Evolutionary conservation across 2,888 invertebrate genomes (phyloP).

Genomic region (Acronicta aceris): DNA sequence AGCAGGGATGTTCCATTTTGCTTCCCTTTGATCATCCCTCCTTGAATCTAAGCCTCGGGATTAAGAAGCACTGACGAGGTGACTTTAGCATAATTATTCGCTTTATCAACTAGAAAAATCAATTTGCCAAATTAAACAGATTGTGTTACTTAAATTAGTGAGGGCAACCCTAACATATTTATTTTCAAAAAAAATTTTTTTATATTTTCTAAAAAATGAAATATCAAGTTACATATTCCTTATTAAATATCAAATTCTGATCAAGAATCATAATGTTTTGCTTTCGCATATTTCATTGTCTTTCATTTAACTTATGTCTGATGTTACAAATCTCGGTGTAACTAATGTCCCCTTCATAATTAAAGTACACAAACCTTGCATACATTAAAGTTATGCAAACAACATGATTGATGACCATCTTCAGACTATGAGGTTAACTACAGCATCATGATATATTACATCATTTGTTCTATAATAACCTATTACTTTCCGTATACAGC

Average conservation of each 20-base stretch:
- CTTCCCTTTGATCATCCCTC: slow-evolving; percentile 80
- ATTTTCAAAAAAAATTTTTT: no score
- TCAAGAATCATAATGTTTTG: background rate
- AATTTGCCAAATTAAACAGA: slow-evolving; percentile 66
- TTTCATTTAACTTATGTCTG: slow-evolving; percentile 13
- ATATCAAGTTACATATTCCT: no score
- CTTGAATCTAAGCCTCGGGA: slow-evolving; percentile 74
- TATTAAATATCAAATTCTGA: background rate
- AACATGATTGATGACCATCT: slow-evolving; percentile 50
- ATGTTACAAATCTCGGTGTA: slow-evolving; percentile 17
- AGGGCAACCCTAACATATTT: slow-evolving; percentile 15
- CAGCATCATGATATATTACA: slow-evolving; percentile 30
- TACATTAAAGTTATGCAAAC: slow-evolving; percentile 47
- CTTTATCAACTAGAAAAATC: slow-evolving; percentile 79
- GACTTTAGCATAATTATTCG: slow-evolving; percentile 84
- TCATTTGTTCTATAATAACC: slow-evolving; percentile 44
- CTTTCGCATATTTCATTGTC: background rate
- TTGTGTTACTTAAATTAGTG: slow-evolving; percentile 46
- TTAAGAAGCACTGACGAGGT: slow-evolving; percentile 77
- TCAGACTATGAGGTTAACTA: slow-evolving; percentile 34
- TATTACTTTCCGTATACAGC: slow-evolving; percentile 32
- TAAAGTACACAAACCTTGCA: slow-evolving; percentile 40
- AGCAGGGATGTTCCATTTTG: slow-evolving; percentile 74
- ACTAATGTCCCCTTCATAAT: slow-evolving; percentile 30
- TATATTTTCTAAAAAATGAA: no score